These are phyloP conservation scores for Podilymbus podiceps DNA, from an alignment of 2,113 vertebrate genomes.

Conservation along the genomic window DNA sequence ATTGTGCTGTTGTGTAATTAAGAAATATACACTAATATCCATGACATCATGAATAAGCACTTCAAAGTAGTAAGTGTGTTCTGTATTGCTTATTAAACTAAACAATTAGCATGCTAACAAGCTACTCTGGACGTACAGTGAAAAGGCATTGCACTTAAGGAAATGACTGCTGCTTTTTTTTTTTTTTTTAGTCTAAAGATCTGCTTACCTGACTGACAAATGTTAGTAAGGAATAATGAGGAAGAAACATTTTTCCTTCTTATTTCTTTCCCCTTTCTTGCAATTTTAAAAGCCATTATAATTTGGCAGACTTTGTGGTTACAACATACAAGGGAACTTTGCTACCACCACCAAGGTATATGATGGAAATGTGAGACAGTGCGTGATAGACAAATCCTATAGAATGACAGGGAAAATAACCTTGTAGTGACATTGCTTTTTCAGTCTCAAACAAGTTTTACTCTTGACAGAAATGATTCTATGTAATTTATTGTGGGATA, in stretches of 20 bases:
- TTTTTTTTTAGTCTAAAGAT: neutral
- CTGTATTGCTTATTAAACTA: conserved; percentile 49
- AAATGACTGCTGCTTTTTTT: neutral
- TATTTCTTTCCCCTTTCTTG: neutral
- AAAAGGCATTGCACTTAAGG: neutral
- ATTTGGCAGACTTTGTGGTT: neutral
- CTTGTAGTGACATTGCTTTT: conserved; percentile 34
- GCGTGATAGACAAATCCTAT: conserved; percentile 6
- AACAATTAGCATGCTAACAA: conserved; percentile 46
- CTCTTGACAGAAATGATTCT: conserved; percentile 47
- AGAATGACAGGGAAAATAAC: conserved; percentile 45
- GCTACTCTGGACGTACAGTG: neutral
- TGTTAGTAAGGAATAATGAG: neutral
- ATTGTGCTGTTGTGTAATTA: conserved; percentile 63
- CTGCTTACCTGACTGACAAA: conserved; percentile 47
- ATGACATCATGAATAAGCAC: conserved; percentile 41
- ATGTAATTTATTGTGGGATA: conserved; percentile 52
- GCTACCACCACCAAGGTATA: neutral
- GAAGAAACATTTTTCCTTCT: neutral
- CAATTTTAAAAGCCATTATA: neutral
- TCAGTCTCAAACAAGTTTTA: conserved; percentile 36
- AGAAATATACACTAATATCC: conserved; percentile 57
- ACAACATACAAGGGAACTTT: neutral
- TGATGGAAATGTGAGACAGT: neutral
- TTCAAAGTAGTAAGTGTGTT: conserved; percentile 56